Conservation (phyloP, 2,113 vertebrate species). For the Gymnogyps californianus region DNA sequence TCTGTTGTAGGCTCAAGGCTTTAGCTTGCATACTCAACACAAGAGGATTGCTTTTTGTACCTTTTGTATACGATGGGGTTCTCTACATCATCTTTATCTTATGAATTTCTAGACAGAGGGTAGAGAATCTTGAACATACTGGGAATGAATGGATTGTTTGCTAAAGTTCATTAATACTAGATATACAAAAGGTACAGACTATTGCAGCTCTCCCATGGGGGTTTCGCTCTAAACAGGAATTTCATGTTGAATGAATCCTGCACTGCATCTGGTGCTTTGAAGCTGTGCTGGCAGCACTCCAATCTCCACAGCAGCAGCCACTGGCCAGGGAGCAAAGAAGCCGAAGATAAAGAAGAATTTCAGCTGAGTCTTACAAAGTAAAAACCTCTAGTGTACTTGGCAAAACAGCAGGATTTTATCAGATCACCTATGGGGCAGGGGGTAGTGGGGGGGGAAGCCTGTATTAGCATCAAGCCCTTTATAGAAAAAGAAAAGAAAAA, state of each 20-base stretch:
- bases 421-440: background rate
- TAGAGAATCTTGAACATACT: background rate
- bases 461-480: background rate
- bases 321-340: background rate
- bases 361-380: background rate
- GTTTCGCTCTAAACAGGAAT: background rate
- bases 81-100: background rate
- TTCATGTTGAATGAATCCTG: background rate
- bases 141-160: background rate
- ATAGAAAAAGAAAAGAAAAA: background rate
- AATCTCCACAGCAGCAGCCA: background rate
- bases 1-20: background rate
- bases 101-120: background rate
- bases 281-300: conserved; percentile 1
- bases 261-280: background rate
- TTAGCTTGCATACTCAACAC: background rate
- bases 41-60: background rate
- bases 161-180: background rate
- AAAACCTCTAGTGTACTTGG: background rate
- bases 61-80: background rate
- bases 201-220: background rate
- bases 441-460: background rate
- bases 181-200: background rate
- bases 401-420: background rate
- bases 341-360: background rate